These are phyloP conservation scores for Agonopterix subpropinquella DNA, from an alignment of 2,888 invertebrate genomes.

Conservation along the genomic window DNA sequence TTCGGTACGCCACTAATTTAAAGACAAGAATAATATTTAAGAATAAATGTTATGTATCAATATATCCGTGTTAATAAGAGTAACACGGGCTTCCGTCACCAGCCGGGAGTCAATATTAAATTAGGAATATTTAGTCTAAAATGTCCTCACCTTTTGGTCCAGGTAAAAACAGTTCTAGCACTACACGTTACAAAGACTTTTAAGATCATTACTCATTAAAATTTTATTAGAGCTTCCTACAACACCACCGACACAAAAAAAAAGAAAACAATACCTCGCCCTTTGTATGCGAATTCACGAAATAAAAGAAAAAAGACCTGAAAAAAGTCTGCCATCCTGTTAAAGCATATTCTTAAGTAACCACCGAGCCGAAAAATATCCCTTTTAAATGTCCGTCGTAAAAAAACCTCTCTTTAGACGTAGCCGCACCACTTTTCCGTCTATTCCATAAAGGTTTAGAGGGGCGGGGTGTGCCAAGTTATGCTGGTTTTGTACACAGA, in stretches of 20 bases:
- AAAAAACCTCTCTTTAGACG: background rate
- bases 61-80: too few relatives aligned
- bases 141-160: too few relatives aligned
- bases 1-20: too few relatives aligned
- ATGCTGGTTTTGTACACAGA: constrained; percentile 10
- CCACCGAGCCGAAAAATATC: constrained; percentile 5
- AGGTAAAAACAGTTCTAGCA: too few relatives aligned
- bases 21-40: too few relatives aligned
- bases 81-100: too few relatives aligned
- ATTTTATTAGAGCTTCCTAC: background rate
- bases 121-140: too few relatives aligned
- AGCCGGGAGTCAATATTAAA: too few relatives aligned
- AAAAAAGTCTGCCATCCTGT: constrained; percentile 2
- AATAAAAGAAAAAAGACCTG: constrained; percentile 5
- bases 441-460: background rate
- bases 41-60: too few relatives aligned
- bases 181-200: background rate
- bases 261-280: constrained; percentile 3
- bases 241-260: background rate
- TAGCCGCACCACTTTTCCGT: background rate
- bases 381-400: constrained; percentile 1
- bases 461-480: constrained; percentile 2
- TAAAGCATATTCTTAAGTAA: constrained; percentile 3
- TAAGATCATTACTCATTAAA: background rate
- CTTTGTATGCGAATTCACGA: constrained; percentile 2